phyloP scores from a whole-genome alignment of 2,113 vertebrate species.

The Hipposideros armiger region DNA sequence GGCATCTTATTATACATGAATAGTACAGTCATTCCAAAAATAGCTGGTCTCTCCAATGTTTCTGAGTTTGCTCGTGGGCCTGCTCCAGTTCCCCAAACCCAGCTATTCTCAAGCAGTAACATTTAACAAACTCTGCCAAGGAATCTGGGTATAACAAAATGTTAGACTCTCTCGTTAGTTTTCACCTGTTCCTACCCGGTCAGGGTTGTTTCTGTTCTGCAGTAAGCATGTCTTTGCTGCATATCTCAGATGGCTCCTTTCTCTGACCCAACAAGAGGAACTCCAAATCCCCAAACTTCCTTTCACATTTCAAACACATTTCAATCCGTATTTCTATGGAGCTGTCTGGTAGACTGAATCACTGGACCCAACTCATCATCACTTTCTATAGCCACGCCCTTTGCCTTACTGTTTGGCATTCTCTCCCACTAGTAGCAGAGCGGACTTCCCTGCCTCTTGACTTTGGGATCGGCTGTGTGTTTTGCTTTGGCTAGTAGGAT shows the following conservation, averaged over 20 bases:
- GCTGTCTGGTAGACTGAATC: neutral
- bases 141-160: neutral
- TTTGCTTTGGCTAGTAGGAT: slow-evolving; percentile 17
- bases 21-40: neutral
- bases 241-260: slow-evolving; percentile 7
- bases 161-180: neutral
- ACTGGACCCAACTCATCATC: neutral
- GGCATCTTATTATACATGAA: neutral
- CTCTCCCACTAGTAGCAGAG: neutral
- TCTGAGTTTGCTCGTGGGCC: neutral
- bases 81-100: neutral
- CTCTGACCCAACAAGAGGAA: neutral
- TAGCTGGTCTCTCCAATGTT: neutral
- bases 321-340: neutral
- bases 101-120: neutral
- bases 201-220: neutral
- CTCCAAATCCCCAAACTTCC: neutral
- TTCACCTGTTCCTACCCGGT: neutral
- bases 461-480: neutral
- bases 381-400: neutral
- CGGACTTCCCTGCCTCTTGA: neutral
- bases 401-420: neutral
- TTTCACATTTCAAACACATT: slow-evolving; percentile 33
- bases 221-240: neutral
- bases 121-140: neutral